phyloP scores from a whole-genome alignment of 2,888 invertebrate genomes.

The Polylopha cassiicola region DNA sequence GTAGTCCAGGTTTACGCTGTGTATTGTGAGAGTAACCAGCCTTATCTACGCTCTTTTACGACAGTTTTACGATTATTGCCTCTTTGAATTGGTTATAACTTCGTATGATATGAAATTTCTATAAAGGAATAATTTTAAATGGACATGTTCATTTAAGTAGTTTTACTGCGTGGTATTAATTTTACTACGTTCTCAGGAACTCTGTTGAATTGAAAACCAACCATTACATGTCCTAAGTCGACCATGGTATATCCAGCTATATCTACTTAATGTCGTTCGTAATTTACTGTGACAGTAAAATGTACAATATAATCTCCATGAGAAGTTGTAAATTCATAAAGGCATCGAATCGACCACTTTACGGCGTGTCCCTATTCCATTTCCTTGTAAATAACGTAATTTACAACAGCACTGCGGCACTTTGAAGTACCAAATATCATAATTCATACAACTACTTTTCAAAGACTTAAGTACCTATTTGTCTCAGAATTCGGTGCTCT shows the following conservation, averaged over 20 bases:
- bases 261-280: background rate
- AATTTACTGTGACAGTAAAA: background rate
- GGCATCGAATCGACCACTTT: background rate
- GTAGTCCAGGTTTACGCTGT: conserved; percentile 48
- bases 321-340: background rate
- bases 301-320: background rate
- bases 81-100: conserved; percentile 70
- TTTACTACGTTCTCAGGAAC: conserved; percentile 36
- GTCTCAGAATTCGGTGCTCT: too few relatives aligned
- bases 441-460: too few relatives aligned
- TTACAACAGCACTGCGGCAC: too few relatives aligned
- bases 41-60: conserved; percentile 69
- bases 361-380: background rate
- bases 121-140: conserved; percentile 68
- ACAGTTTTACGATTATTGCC: conserved; percentile 72
- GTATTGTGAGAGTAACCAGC: conserved; percentile 52
- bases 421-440: too few relatives aligned
- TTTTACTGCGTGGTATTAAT: conserved; percentile 53
- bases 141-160: conserved; percentile 66
- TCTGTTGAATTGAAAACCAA: conserved; percentile 5
- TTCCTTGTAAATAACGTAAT: background rate
- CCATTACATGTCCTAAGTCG: background rate
- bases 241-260: background rate
- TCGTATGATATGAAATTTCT: conserved; percentile 71
- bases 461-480: too few relatives aligned